Evolutionary conservation across 2,888 invertebrate species (phyloP).

Genomic region (Drosophila nigricruria): DNA sequence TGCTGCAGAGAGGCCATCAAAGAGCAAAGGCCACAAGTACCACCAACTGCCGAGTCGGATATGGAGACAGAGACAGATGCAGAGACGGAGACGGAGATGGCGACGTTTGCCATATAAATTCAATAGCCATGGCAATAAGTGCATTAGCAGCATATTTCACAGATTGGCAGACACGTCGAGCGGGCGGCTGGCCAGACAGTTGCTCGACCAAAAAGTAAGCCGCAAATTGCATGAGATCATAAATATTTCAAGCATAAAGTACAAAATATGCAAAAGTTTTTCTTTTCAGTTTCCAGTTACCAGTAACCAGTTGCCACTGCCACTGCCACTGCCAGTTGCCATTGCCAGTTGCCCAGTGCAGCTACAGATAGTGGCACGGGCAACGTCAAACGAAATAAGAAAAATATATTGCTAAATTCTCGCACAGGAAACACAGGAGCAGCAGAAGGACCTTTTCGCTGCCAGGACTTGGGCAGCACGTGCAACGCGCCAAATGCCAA

Average conservation of each 20-base stretch:
- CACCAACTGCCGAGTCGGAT: constrained; percentile 5
- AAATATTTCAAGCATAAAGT: constrained; percentile 80
- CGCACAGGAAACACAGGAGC: constrained; percentile 59
- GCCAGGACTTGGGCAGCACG: constrained; percentile 55
- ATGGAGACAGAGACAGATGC: not conserved
- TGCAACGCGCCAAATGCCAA: constrained; percentile 68
- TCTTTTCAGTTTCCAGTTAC: constrained; percentile 46
- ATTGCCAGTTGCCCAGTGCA: constrained; percentile 8
- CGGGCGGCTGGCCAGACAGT: constrained; percentile 55
- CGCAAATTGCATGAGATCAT: constrained; percentile 80
- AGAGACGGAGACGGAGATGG: constrained; percentile 22
- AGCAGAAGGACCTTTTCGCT: constrained; percentile 29
- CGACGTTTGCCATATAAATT: constrained; percentile 71
- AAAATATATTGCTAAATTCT: constrained; percentile 73
- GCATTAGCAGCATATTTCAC: constrained; percentile 80
- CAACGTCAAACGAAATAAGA: constrained; percentile 70
- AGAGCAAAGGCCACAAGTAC: constrained; percentile 37
- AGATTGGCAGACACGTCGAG: constrained; percentile 78
- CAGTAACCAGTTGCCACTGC: constrained; percentile 26
- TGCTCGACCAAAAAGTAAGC: constrained; percentile 73
- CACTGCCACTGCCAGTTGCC: constrained; percentile 29
- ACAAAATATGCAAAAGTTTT: constrained; percentile 80
- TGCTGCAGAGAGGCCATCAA: constrained; percentile 42
- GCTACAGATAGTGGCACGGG: constrained; percentile 41
- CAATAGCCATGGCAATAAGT: constrained; percentile 77